Base-by-base conservation (phyloP, 2,797 vertebrate species). In the Acrossocheilus wenchowensis region DNA sequence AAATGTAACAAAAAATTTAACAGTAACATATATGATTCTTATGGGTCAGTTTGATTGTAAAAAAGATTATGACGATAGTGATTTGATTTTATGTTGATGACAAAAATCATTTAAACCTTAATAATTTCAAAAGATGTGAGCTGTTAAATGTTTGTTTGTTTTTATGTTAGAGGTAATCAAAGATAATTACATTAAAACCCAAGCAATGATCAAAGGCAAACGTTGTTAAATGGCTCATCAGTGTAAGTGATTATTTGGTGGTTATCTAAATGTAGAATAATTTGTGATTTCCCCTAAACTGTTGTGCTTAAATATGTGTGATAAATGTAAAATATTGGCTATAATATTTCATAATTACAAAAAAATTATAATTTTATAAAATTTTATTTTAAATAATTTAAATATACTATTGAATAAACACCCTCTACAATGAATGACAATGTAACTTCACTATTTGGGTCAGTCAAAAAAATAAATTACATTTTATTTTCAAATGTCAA, bases 131-230 rank as follows among this genome's bases (percentile, higher is more conserved):
- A 73, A 60, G 54, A 69, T 62, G 52, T 34, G 26, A 66, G 41
- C 15, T 48, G 15, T 71, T 19, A 39, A 26, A 39, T 82, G 30
- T 43, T 39, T 21, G 36, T 41, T 36, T 14, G 45, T 74, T 43
- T 8, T 71, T 30, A 81, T 87, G 87, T 88, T 75, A 88, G 88
- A 89, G 91, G 90, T 6, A 69, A 30, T 54, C 50, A 10, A 39
- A 86, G 48, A 21, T 90, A 88, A 90, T 89, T 86, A 26, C 82
- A 89, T 89, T 89, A 81, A 88, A 85, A 78, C 54, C 48, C 78
- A 84, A 73, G 21, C 36, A 81, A 82, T 84, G 74, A 93, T 93
- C 90, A 93, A 91, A 93, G 91, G 34, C 81, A 74, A 84, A 11
- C 4, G 19, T 74, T 50, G 36, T 19, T 82, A 41, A 62, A 62